A percentile compares a stretch with the other conserved stretches of the same genome.
Conservation (phyloP, 2,888 invertebrate genomes). For the Thumatha senex region DNA sequence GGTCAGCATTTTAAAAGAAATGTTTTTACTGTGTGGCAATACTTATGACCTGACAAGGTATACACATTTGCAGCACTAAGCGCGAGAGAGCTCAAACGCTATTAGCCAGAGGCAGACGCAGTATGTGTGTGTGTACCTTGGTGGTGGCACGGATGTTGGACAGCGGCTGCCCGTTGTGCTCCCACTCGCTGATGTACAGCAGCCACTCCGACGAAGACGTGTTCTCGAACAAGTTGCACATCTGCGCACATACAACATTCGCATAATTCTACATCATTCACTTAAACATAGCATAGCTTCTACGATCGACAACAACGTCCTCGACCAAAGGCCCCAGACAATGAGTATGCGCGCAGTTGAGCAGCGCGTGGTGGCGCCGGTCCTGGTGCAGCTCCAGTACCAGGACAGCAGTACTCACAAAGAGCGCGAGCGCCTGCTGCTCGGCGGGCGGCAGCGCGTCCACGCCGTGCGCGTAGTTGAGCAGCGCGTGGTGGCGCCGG, state of each 20-base stretch:
- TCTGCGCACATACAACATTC: conserved; percentile 71
- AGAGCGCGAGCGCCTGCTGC: conserved; percentile 90
- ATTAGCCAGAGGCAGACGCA: background rate
- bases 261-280: too few relatives aligned
- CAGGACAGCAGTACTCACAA: conserved; percentile 82
- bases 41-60: too few relatives aligned
- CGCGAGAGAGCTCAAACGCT: background rate
- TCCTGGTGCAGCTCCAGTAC: conserved; percentile 95
- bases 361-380: conserved; percentile 92
- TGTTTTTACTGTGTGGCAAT: too few relatives aligned
- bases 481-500: conserved; percentile 92
- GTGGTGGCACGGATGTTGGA: conserved; percentile 96
- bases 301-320: too few relatives aligned
- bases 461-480: conserved; percentile 93
- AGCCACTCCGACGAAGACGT: conserved; percentile 95
- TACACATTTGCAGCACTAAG: background rate
- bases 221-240: conserved; percentile 96
- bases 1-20: too few relatives aligned
- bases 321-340: too few relatives aligned
- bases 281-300: background rate
- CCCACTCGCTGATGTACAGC: conserved; percentile 97
- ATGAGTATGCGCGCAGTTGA: conserved; percentile 93
- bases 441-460: conserved; percentile 89
- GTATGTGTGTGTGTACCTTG: conserved; percentile 85
- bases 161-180: conserved; percentile 87